phyloP scores from a whole-genome alignment of 2,797 vertebrate species.

The Xiphorhynchus erythropygius region DNA sequence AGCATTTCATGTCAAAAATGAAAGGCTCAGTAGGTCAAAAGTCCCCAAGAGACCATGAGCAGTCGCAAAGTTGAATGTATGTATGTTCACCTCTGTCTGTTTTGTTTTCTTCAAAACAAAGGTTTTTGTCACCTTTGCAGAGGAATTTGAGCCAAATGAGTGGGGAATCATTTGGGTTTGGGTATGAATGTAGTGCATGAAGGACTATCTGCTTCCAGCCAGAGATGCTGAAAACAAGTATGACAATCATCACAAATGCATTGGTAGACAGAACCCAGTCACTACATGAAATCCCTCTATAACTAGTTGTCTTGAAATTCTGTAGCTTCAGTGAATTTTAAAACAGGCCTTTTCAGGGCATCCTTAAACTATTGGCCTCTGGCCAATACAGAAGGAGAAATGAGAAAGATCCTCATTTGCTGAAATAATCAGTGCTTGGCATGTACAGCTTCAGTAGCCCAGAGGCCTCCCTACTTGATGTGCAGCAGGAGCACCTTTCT shows the following conservation, averaged over 20 bases:
- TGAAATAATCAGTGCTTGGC: background rate
- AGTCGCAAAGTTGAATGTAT: background rate
- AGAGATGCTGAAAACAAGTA: background rate
- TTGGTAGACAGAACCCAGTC: background rate
- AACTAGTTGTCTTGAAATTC: background rate
- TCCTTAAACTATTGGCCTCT: background rate
- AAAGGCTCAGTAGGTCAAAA: background rate
- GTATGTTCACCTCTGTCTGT: background rate
- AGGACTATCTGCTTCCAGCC: background rate
- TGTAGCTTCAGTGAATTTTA: background rate
- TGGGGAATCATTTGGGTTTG: background rate
- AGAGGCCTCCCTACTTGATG: background rate
- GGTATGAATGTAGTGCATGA: background rate
- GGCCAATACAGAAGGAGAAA: no score
- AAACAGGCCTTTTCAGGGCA: background rate
- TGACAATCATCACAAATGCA: background rate
- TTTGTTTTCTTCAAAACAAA: background rate
- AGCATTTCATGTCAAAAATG: background rate
- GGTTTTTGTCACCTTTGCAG: background rate
- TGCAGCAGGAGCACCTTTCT: background rate
- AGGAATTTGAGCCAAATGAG: background rate
- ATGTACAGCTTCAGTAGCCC: background rate
- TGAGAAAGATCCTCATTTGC: background rate
- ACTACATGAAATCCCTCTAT: background rate
- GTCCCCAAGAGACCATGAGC: background rate